Conservation (phyloP, 2,797 vertebrate species). For the Sparidentex hasta region DNA sequence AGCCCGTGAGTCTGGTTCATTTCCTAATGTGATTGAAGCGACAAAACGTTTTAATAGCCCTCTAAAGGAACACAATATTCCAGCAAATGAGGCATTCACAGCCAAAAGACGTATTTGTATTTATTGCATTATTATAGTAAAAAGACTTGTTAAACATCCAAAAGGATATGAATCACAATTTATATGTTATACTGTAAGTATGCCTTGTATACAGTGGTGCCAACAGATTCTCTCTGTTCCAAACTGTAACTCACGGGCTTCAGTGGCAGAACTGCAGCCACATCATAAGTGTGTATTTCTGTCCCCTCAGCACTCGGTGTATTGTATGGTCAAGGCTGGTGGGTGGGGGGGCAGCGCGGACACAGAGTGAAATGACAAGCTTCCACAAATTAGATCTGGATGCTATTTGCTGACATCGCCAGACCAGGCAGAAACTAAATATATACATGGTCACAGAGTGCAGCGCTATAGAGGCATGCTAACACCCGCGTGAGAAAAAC, state of each 20-base stretch:
- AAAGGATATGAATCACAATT: not conserved
- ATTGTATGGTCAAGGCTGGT: slow-evolving; percentile 27
- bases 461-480: slow-evolving; percentile 46
- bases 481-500: slow-evolving; percentile 64
- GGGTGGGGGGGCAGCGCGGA: slow-evolving; percentile 36
- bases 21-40: not conserved
- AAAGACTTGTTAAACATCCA: not conserved
- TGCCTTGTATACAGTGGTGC: not conserved
- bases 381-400: slow-evolving; percentile 63
- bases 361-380: slow-evolving; percentile 72
- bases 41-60: not conserved
- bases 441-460: slow-evolving; percentile 65
- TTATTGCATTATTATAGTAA: not conserved
- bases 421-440: slow-evolving; percentile 72
- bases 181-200: not conserved
- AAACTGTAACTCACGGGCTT: slow-evolving; percentile 1
- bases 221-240: not conserved
- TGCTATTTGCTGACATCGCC: slow-evolving; percentile 77
- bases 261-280: slow-evolving; percentile 19
- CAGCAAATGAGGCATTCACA: not conserved
- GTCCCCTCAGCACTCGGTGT: slow-evolving; percentile 50
- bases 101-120: not conserved
- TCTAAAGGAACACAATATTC: not conserved
- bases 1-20: not conserved
- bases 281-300: slow-evolving; percentile 40